phyloP scores from a whole-genome alignment of 1,140 invertebrate species.

The Periplaneta americana region DNA sequence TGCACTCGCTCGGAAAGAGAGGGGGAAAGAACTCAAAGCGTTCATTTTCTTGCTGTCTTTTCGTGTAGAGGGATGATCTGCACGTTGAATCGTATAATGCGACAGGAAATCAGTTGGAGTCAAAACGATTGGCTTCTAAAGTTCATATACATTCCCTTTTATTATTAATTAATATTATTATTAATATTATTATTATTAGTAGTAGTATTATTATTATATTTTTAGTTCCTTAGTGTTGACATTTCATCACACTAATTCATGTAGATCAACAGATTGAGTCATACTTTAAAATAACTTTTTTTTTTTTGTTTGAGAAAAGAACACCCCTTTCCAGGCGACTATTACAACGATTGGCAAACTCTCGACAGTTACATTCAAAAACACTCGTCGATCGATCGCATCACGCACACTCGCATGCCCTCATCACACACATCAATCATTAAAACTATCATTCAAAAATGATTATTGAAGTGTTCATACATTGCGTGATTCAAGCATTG shows the following conservation, averaged over 20 bases:
- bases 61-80: not conserved
- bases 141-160: not conserved
- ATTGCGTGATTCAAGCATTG: not conserved
- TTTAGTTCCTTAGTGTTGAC: not conserved
- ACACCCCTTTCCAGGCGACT: not conserved
- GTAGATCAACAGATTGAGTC: not conserved
- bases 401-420: not conserved
- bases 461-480: not conserved
- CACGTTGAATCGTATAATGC: not conserved
- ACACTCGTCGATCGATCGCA: not conserved
- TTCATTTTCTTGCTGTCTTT: not conserved
- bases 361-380: too few relatives aligned
- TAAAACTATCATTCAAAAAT: not conserved
- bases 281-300: not conserved
- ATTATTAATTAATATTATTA: not conserved
- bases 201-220: not conserved
- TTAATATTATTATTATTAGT: not conserved
- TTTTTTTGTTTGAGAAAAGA: not conserved
- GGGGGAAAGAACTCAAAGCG: not conserved
- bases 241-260: not conserved
- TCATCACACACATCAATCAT: not conserved
- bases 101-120: not conserved
- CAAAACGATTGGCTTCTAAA: not conserved
- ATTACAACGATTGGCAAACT: not conserved
- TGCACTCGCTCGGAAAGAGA: not conserved